phyloP scores from a whole-genome alignment of 2,888 invertebrate species.

The Meloe dianella region DNA sequence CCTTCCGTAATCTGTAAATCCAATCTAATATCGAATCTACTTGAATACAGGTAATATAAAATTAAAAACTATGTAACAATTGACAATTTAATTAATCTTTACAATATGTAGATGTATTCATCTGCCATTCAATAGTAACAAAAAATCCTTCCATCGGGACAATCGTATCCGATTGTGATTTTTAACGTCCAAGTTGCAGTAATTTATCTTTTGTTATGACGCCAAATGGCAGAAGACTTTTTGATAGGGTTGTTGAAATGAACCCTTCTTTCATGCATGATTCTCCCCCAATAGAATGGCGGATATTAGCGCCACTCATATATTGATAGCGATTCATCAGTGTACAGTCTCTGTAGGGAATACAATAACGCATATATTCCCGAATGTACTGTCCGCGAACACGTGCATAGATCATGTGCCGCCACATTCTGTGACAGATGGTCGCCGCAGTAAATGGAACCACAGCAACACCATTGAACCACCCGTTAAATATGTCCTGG shows the following conservation, averaged over 20 bases:
- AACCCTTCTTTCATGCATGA: conserved; percentile 39
- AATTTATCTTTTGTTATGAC: conserved; percentile 54
- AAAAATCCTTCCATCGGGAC: conserved; percentile 23
- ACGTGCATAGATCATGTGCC: conserved; percentile 51
- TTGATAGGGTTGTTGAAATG: conserved; percentile 37
- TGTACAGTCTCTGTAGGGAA: conserved; percentile 33
- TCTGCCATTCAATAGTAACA: neutral
- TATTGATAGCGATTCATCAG: conserved; percentile 41
- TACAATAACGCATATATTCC: conserved; percentile 25
- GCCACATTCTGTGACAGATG: conserved; percentile 52
- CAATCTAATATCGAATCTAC: neutral
- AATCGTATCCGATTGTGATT: conserved; percentile 41
- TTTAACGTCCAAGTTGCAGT: conserved; percentile 45
- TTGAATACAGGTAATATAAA: neutral
- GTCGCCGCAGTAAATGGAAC: conserved; percentile 45
- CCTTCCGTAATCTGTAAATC: neutral
- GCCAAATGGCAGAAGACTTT: conserved; percentile 51
- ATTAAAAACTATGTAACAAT: neutral
- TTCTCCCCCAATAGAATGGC: conserved; percentile 23
- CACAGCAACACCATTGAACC: conserved; percentile 46
- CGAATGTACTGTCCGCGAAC: conserved; percentile 41
- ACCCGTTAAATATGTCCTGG: conserved; percentile 49
- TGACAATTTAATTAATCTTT: conserved; percentile 9
- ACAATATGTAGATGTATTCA: neutral
- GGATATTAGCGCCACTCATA: conserved; percentile 35